Percentiles rank a stretch among this genome's conserved stretches.
Evolutionary conservation across 35 echinoderm and acorn worm genomes (phyloP).

Genomic region (Apostichopus japonicus): DNA sequence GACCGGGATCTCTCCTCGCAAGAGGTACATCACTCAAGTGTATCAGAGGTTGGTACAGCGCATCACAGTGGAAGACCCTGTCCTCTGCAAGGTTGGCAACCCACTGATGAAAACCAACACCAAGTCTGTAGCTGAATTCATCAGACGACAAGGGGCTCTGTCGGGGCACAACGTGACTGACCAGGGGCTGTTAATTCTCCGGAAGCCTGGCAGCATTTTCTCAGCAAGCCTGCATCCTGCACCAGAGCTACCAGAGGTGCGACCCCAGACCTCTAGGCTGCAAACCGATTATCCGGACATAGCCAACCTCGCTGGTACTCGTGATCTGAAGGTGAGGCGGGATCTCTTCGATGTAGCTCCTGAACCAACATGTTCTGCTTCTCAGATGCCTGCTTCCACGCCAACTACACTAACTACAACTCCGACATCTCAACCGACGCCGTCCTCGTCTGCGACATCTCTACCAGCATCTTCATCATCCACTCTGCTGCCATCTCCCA

Average conservation of each 20-base stretch:
- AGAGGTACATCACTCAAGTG: conserved; percentile 26
- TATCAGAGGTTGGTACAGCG: conserved; percentile 52
- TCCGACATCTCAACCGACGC: too few relatives aligned
- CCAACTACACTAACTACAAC: too few relatives aligned
- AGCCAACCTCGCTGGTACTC: conserved; percentile 47
- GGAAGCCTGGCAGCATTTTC: conserved; percentile 34
- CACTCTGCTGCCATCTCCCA: too few relatives aligned
- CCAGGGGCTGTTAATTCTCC: conserved; percentile 25
- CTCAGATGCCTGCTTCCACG: too few relatives aligned
- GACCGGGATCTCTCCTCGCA: conserved; percentile 31
- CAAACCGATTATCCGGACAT: conserved; percentile 52
- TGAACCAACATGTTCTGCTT: too few relatives aligned
- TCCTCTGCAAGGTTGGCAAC: conserved; percentile 55
- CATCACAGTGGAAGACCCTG: conserved; percentile 42
- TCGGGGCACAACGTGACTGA: conserved; percentile 55
- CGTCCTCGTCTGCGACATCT: too few relatives aligned
- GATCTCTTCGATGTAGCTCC: too few relatives aligned
- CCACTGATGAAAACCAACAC: conserved; percentile 52
- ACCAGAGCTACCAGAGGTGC: conserved; percentile 39
- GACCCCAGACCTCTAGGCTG: not conserved
- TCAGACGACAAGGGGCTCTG: conserved; percentile 41
- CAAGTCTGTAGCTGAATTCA: conserved; percentile 59
- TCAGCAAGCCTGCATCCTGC: conserved; percentile 8
- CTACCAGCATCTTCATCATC: too few relatives aligned
- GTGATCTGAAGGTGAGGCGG: conserved; percentile 28